Percentiles rank a stretch among this genome's conserved stretches.
Evolutionary conservation across 2,113 vertebrate species (phyloP).

Genomic region (Eleginops maclovinus): DNA sequence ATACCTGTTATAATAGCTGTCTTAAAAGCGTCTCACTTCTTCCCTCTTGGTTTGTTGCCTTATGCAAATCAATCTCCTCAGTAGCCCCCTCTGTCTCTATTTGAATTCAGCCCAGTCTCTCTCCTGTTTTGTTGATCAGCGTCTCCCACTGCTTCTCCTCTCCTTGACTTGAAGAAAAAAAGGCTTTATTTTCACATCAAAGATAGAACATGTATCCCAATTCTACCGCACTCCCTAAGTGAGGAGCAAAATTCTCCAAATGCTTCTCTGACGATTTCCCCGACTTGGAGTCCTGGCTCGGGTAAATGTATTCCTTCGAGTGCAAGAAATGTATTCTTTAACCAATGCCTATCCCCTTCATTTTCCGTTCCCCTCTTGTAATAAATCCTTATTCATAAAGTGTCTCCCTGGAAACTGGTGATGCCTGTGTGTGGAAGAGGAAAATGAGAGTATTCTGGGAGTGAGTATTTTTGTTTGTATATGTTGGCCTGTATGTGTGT

Average conservation of each 20-base stretch:
- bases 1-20: too few relatives aligned
- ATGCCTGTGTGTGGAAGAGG: constrained; percentile 12
- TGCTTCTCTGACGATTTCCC: constrained; percentile 37
- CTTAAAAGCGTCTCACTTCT: background rate
- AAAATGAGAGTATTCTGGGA: background rate
- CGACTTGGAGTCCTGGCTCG: constrained; percentile 5
- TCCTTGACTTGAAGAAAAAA: constrained; percentile 18
- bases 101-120: background rate
- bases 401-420: constrained; percentile 56
- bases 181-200: constrained; percentile 5
- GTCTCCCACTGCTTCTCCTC: background rate
- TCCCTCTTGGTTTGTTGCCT: background rate
- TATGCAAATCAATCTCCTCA: background rate
- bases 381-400: constrained; percentile 67
- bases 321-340: constrained; percentile 40
- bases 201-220: background rate
- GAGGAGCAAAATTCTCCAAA: constrained; percentile 17
- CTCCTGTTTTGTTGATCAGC: background rate
- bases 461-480: background rate
- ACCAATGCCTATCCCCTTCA: constrained; percentile 33
- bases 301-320: constrained; percentile 48
- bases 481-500: background rate
- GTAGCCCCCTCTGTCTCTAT: background rate
- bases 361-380: constrained; percentile 12
- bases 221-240: constrained; percentile 20